These are phyloP conservation scores for Anolis sagrei DNA, from an alignment of 2,113 vertebrate species.

Conservation along the genomic window DNA sequence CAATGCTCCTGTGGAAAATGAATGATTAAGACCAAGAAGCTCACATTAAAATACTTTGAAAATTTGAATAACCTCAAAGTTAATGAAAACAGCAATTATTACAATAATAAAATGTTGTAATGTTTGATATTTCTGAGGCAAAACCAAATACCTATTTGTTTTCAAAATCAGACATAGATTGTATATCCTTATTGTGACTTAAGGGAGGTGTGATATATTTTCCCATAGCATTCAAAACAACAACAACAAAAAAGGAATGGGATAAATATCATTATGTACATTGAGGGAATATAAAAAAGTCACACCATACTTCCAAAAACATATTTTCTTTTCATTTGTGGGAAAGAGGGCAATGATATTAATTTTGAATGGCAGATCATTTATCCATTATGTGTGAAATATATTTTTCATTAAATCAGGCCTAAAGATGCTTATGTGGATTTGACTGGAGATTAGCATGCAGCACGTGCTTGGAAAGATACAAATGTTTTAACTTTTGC, in stretches of 20 bases:
- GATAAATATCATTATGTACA: slow-evolving; percentile 26
- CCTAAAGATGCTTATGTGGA: slow-evolving; percentile 22
- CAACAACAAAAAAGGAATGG: slow-evolving; percentile 40
- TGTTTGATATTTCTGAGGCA: not conserved
- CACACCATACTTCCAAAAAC: slow-evolving; percentile 34
- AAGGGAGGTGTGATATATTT: slow-evolving; percentile 14
- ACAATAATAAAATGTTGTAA: not conserved
- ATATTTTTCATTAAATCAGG: slow-evolving; percentile 40
- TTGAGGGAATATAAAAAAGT: slow-evolving; percentile 42
- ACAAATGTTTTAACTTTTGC: not conserved
- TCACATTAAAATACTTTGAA: not conserved
- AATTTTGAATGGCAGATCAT: slow-evolving; percentile 42
- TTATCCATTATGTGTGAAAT: slow-evolving; percentile 41
- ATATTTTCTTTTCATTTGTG: slow-evolving; percentile 39
- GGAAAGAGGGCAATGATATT: slow-evolving; percentile 40
- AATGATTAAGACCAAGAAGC: not conserved
- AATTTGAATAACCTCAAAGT: not conserved
- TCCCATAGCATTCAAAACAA: not conserved
- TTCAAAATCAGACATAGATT: not conserved
- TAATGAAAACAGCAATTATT: not conserved
- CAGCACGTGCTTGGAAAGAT: slow-evolving; percentile 16
- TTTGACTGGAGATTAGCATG: slow-evolving; percentile 42
- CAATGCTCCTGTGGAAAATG: not conserved
- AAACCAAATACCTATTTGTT: not conserved
- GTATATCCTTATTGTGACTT: slow-evolving; percentile 9